Evolutionary conservation across 92 coral and sea anemone genomes (phyloP), one percentile per base, ranked within the genome.

Genomic region (Pocillopora grandis): DNA sequence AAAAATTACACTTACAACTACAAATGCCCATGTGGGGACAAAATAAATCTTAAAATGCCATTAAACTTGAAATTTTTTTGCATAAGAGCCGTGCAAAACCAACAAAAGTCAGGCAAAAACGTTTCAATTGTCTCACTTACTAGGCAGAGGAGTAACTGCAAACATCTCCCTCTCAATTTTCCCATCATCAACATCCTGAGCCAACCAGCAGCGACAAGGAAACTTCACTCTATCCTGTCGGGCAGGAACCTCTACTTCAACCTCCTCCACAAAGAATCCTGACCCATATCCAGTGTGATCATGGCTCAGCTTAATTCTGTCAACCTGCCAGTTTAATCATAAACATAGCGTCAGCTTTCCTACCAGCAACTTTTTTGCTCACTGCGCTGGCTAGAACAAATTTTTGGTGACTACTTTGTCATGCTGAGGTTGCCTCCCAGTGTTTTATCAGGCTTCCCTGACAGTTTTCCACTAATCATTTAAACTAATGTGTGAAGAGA

Each of bases 221-320:
- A 97, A 97, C 85, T 95, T 97, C 57, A 97, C 98, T 67, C 95
- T 89, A 72, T 97, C 99, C 66, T 92, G 92, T 8, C 95, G 92
- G 16, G 94, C 95, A 1, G 99, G 99, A 15, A 97, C 94, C 81
- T 97, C 99, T n/a, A 97, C 96, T 69, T 97, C 99, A 7, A 97
- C 99, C 65, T 97, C 99, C 67, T 97, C 99, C 42, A 97, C 99
- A 80, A 89, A 97, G 88, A 97, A 97, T 6, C 99, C 99, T 31
- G 99, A 97, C 0, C 99, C 99, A 64, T 97, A 94, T 4, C 99
- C 99, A 2, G 97, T 92, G 85, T 97, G 99, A 74, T 97, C 99
- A 74, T 97, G 99, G 72, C 99, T 97, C 10, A 97, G 85, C 89
- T 97, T 97, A 81, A 97, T 97, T 68, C 99, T 91, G 81, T 97